Conservation (phyloP, 2,113 vertebrate species). For the Chelonoidis abingdonii region DNA sequence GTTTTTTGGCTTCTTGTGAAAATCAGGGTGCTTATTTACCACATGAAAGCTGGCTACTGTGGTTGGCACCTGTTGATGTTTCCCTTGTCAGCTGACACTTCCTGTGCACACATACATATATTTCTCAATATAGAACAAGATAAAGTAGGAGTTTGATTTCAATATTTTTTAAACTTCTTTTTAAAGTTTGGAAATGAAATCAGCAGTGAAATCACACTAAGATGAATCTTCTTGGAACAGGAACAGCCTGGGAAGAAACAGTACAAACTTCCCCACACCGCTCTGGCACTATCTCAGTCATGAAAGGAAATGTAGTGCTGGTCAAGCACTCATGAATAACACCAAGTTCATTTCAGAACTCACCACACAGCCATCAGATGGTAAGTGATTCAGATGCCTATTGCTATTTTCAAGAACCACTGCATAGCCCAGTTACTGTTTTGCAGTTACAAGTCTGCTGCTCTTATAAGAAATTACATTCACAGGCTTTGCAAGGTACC, state of each 20-base stretch:
- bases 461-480: slow-evolving; percentile 26
- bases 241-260: neutral
- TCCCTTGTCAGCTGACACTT: slow-evolving; percentile 26
- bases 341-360: slow-evolving; percentile 60
- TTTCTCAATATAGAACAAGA: neutral
- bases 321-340: slow-evolving; percentile 61
- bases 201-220: neutral
- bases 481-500: slow-evolving; percentile 7
- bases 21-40: too few relatives aligned
- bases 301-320: slow-evolving; percentile 33
- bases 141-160: neutral
- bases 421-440: slow-evolving; percentile 43
- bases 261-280: neutral
- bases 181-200: neutral
- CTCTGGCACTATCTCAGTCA: neutral
- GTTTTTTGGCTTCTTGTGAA: too few relatives aligned
- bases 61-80: neutral
- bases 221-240: neutral
- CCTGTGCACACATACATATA: neutral
- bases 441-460: slow-evolving; percentile 22
- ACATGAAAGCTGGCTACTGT: too few relatives aligned
- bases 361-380: slow-evolving; percentile 58
- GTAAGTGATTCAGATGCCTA: slow-evolving; percentile 64
- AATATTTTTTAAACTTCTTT: neutral
- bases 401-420: slow-evolving; percentile 56